phyloP scores from a whole-genome alignment of 23 tunicate species.

The Oikopleura dioica region DNA sequence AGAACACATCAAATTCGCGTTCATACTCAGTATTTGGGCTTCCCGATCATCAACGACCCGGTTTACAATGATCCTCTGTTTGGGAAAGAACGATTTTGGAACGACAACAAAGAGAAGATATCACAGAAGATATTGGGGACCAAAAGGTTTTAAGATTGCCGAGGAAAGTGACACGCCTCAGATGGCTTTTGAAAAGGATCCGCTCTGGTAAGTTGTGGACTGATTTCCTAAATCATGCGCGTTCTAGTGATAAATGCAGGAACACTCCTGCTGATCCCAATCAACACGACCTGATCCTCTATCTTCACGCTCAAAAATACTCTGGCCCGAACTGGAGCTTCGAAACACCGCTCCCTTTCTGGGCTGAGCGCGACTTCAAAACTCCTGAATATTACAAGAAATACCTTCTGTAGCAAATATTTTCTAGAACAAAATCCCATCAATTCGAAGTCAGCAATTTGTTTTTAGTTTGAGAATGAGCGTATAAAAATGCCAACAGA shows the following conservation, averaged over 20 bases:
- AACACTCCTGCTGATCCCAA: slow-evolving; percentile 50
- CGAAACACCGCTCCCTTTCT: slow-evolving; percentile 31
- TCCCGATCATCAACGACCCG: slow-evolving; percentile 64
- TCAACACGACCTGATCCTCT: slow-evolving; percentile 27
- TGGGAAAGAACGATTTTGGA: background rate
- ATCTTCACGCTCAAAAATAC: slow-evolving; percentile 34
- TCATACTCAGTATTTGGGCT: slow-evolving; percentile 72
- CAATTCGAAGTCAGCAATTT: no score
- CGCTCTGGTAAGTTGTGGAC: no score
- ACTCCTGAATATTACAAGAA: background rate
- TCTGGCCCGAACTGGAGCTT: slow-evolving; percentile 63
- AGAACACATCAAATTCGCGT: slow-evolving; percentile 96
- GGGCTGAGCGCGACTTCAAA: slow-evolving; percentile 19
- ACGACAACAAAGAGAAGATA: background rate
- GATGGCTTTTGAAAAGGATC: no score
- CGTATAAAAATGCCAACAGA: no score
- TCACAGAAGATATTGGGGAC: background rate
- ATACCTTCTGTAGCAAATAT: background rate
- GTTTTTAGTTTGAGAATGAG: no score
- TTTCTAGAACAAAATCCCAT: slow-evolving; percentile 11
- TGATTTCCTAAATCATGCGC: no score
- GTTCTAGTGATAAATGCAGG: slow-evolving; percentile 42
- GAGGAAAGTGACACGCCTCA: no score
- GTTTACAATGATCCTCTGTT: slow-evolving; percentile 56
- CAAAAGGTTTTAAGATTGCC: no score